These are phyloP conservation scores for Parauchenoglanis ngamensis DNA, from an alignment of 2,797 vertebrate genomes.

Conservation along the genomic window DNA sequence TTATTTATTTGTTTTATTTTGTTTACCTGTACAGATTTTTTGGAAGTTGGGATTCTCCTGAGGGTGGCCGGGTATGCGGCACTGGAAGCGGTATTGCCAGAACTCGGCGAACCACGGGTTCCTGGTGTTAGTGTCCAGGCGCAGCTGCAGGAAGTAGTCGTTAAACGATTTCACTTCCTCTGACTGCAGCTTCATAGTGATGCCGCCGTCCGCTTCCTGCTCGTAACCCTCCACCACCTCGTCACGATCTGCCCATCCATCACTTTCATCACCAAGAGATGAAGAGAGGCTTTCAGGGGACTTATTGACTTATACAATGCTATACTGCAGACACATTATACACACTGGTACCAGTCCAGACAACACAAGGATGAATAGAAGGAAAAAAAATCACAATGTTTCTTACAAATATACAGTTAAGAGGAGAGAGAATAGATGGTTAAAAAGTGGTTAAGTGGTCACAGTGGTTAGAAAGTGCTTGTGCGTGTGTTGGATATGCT, in stretches of 20 bases:
- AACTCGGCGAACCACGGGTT: constrained; percentile 98
- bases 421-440: background rate
- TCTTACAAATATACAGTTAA: background rate
- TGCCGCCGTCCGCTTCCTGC: constrained; percentile 93
- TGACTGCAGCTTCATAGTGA: constrained; percentile 97
- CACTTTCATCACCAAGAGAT: constrained; percentile 70
- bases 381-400: background rate
- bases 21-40: constrained; percentile 90
- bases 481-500: too few relatives aligned
- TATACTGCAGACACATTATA: background rate
- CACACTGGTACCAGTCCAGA: background rate
- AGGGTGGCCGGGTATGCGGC: constrained; percentile 87
- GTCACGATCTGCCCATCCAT: constrained; percentile 97
- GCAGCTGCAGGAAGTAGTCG: constrained; percentile 93
- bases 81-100: constrained; percentile 98
- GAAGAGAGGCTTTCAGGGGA: background rate
- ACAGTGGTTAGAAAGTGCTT: background rate
- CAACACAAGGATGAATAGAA: background rate
- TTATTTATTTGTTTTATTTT: background rate
- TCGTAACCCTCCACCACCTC: constrained; percentile 98
- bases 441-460: background rate
- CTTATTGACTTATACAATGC: background rate
- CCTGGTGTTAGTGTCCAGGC: constrained; percentile 87
- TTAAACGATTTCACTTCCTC: constrained; percentile 91
- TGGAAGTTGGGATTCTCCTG: constrained; percentile 92